Conservation (phyloP, 53 echinoderm and acorn worm genomes). For the Henricia sp. region DNA sequence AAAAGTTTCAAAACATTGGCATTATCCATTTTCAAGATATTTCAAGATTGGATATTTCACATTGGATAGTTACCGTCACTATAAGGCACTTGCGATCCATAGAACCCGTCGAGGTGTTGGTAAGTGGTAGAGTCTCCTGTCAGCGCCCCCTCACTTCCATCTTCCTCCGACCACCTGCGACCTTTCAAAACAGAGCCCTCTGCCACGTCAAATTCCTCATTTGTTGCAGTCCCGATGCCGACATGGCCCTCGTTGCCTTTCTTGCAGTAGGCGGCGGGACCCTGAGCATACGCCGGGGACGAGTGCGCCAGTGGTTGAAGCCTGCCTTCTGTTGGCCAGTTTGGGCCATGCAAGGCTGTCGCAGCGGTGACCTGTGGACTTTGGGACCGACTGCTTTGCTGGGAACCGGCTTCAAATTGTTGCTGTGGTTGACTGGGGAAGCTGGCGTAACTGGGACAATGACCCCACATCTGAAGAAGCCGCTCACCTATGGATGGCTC, state of each 20-base stretch:
- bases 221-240: background rate
- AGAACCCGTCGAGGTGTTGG: conserved; percentile 14
- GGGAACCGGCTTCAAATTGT: background rate
- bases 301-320: conserved; percentile 90
- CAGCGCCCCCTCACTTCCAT: conserved; percentile 37
- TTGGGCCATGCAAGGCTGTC: conserved; percentile 1
- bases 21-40: background rate
- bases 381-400: conserved; percentile 18
- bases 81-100: conserved; percentile 43
- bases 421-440: conserved; percentile 25
- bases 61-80: background rate
- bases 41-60: background rate
- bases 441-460: conserved; percentile 4
- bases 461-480: conserved; percentile 55
- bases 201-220: background rate
- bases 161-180: conserved; percentile 39
- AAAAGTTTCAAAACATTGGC: background rate
- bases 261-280: conserved; percentile 62
- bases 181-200: background rate
- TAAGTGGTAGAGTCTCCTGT: background rate
- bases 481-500: conserved; percentile 67
- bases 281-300: conserved; percentile 75
- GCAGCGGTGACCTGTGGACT: conserved; percentile 17
- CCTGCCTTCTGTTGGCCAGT: conserved; percentile 42
- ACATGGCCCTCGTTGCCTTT: background rate